These are phyloP conservation scores for Littorina saxatilis DNA, from an alignment of 1,140 invertebrate species.

Conservation along the genomic window DNA sequence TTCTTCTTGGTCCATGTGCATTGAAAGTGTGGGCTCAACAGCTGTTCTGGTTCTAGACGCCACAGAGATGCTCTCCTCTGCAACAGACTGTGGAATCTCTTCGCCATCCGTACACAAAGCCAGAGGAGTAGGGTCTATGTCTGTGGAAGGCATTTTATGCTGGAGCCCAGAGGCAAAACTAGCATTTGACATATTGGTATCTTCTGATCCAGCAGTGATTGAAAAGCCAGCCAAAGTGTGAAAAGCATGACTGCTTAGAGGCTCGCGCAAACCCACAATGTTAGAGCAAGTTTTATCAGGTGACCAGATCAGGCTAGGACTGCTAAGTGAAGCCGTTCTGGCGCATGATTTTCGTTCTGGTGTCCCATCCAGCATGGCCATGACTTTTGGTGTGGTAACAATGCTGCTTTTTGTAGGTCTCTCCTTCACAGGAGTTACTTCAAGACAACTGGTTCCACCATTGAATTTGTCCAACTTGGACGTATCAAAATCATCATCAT, in stretches of 20 bases:
- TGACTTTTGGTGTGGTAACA: no score
- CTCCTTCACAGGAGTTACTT: no score
- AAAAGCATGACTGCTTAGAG: not conserved
- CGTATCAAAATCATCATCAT: no score
- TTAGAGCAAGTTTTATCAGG: not conserved
- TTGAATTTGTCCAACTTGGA: no score
- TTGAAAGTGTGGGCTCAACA: not conserved
- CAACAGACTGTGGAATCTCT: no score
- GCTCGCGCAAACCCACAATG: not conserved
- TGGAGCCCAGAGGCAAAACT: not conserved
- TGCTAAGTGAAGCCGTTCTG: not conserved
- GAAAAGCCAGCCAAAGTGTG: not conserved
- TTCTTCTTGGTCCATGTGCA: not conserved
- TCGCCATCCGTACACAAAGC: no score
- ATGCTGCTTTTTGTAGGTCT: no score
- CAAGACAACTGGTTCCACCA: no score
- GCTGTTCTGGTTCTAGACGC: not conserved
- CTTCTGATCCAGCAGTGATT: not conserved
- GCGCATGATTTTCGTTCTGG: no score
- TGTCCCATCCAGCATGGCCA: no score
- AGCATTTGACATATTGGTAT: not conserved
- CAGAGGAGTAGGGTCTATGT: no score
- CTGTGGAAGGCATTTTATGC: no score
- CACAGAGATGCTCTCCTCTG: not conserved
- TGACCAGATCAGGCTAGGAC: not conserved